Base-by-base conservation (phyloP, 2,113 vertebrate genomes). In the Phalacrocorax carbo region DNA sequence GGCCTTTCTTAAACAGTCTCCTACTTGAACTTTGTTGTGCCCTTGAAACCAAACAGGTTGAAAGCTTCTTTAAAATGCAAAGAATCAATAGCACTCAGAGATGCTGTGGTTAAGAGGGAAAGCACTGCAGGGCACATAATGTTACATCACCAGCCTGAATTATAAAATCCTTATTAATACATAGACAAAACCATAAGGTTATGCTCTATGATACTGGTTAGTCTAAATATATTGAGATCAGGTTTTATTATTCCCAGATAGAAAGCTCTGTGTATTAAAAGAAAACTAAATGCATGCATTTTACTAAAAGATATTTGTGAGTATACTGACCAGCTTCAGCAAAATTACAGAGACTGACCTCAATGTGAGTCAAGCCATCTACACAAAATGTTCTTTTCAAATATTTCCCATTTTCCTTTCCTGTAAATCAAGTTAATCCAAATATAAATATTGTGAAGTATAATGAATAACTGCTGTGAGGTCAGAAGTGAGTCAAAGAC, bases 341-440 rank as follows among this genome's bases (percentile, higher is more conserved):
- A 82, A 89, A 92, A 91, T 82, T 70, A 49, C 17, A 95, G 46
- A 88, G 69, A 85, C 22, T 77, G 66, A 90, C 58, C 32, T 89
- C 11, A 1, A 0, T 57, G 20, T 85, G 46, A 87, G 18, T 36
- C 54, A 69, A 71, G 34, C 32, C 15, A 82, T 38, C 51, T 68
- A 58, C 23, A 38, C 54, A 93, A 91, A 80, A 82, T 62, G 10
- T 51, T 87, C 4, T 85, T 87, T 72, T 89, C 34, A 82, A 66
- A 38, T 27, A 62, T 66, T 89, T 95, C 91, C 78, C 54, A 88
- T 90, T 96, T 96, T 91, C 10, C 25, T 58, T 90, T 93, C 49
- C 62, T 77, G 40, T 65, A 85, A 90, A 95, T 86, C 68, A 88
- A 86, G 46, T 80, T 85, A 94, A 94, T 92, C 70, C 89, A 93